Percentiles rank a stretch among this genome's conserved stretches.
phyloP scores from a whole-genome alignment of 2,888 invertebrate species.

The Agrochola macilenta region DNA sequence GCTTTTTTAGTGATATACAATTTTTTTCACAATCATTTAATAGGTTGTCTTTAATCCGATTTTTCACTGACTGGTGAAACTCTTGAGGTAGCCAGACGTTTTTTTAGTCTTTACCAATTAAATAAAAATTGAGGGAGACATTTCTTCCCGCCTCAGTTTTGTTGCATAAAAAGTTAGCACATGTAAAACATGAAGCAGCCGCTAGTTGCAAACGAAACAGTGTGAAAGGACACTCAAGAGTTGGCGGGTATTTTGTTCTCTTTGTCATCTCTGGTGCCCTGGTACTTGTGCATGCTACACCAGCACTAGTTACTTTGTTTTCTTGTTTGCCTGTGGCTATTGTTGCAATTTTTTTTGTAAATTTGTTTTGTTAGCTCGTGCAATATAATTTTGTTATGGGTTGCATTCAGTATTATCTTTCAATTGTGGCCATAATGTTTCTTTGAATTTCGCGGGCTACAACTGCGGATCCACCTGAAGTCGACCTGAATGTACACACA shows the following conservation, averaged over 20 bases:
- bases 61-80: too few relatives aligned
- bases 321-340: constrained; percentile 70
- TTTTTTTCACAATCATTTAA: too few relatives aligned
- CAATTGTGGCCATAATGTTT: background rate
- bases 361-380: constrained; percentile 14
- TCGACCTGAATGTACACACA: background rate
- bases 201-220: constrained; percentile 69
- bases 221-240: constrained; percentile 80
- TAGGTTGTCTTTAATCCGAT: too few relatives aligned
- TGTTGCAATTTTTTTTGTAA: constrained; percentile 36
- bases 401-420: background rate
- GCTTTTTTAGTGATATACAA: too few relatives aligned
- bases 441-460: too few relatives aligned
- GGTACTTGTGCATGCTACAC: constrained; percentile 74
- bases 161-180: constrained; percentile 32
- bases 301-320: constrained; percentile 70
- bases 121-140: background rate
- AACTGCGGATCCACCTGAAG: too few relatives aligned
- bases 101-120: background rate
- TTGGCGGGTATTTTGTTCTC: constrained; percentile 73
- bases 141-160: constrained; percentile 16
- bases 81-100: too few relatives aligned
- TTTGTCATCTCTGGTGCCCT: constrained; percentile 80
- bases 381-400: constrained; percentile 10
- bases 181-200: constrained; percentile 39